Base-by-base conservation (phyloP, 2,888 invertebrate species). In the Eristalis arbustorum region DNA sequence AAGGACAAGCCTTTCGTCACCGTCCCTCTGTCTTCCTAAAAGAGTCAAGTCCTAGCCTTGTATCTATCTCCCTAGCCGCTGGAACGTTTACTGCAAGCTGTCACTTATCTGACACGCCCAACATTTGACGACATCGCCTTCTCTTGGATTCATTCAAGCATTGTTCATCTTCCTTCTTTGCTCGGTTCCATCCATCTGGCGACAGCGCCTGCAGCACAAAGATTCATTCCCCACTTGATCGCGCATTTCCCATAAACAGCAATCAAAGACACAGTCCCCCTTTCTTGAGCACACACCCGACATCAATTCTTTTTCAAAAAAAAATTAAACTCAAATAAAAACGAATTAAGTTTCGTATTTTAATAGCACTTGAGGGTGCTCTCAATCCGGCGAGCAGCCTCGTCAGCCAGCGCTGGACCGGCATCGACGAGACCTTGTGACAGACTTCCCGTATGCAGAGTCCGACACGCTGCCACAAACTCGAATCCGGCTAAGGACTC, bases 331-430 rank as follows among this genome's bases (percentile, higher is more conserved):
- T 68, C 25, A 28, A 37, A 69, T 73, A 56, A 42, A 75, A 81
- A 31, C 28, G 49, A 72, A 78, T 64, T 34, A 64, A 77, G 71
- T 71, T 57, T 37, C 8, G 57, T 34, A 69, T 76, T 49, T 72
- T 67, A 72, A 73, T 78, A 3, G 57, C 69, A 66, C 73, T 78
- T 74, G 74, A 78, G 64, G 69, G 63, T 84, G 74, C 49, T 64
- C 64, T 68, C 59, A 63, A 62, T 40, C 61, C 57, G 23, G 63
- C 25, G 42, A 22, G 42, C 25, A 25, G 23, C 22, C 10, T 6
- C 6, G n/a, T 63, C 34, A 63, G 13, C 8, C 59, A 18, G 66
- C 22, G 42, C 25, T 37, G 37, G 42, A 42, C 42, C 18, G 49
- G 1, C 49, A 2, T 18, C 49, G 18, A 31, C 31, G 18, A 49